Evolutionary conservation across 2,888 invertebrate species (phyloP), one percentile per base, ranked within the genome.

Genomic region (Pyrgus malvae): DNA sequence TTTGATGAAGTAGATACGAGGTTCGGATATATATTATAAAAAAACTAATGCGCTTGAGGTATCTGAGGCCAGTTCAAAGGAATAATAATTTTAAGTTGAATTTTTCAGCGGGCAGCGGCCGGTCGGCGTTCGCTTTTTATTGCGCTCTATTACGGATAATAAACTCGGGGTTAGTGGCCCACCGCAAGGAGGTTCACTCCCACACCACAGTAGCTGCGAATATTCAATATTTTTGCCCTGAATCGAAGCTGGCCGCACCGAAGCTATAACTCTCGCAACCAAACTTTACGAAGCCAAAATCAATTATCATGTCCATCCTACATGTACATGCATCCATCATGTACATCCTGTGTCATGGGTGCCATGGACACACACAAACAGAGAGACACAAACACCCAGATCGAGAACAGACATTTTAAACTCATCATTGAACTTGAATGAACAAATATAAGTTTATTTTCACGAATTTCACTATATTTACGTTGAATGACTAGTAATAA

Each of bases 141-240:
- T 87, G 84, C 88, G 74, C 83, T 83, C 88, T 86, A 88, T 86
- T 82, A 85, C 83, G 78, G 74, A 76, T 80, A 83, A 87, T 87
- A 87, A 86, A 84, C 83, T 80, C 72, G 77, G 51, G 59, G 37
- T 77, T 86, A 86, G 86, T 85, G 85, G 85, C 83, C 79, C 74
- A 70, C 63, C 62, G 65, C 61, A 59, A 55, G 53, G 44, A 41
- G 41, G 55, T 51, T 63, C n/a, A n/a, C n/a, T n/a, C n/a, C n/a
- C 55, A 61, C 54, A 63, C 72, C 76, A 74, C 78, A 84, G 83
- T 78, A 80, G 76, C 76, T 68, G 70, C 72, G 77, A 80, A 82
- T 83, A 83, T 85, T 85, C 81, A 83, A 85, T 86, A 85, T 84
- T 85, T 86, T 85, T 82, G 74, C 81, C 67, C 67, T 56, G 70